phyloP scores from a whole-genome alignment of 2,888 invertebrate genomes.

The Drosophila pullipes region DNA sequence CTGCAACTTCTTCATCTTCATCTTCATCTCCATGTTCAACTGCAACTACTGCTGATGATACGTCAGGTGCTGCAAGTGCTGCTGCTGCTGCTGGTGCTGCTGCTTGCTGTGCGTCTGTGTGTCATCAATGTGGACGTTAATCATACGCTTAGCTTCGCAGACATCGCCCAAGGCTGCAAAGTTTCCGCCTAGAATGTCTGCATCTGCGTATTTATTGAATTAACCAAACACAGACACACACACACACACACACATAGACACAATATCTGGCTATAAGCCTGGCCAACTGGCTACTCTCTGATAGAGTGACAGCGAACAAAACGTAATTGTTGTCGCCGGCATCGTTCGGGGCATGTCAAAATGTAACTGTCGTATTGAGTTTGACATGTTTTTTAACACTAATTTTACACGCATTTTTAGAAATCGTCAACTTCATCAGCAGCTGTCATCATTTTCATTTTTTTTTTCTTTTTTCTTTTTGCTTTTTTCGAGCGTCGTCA shows the following conservation, averaged over 20 bases:
- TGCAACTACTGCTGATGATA: not conserved
- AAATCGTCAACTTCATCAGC: conserved; percentile 82
- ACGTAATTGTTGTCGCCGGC: conserved; percentile 71
- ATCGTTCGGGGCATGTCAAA: conserved; percentile 70
- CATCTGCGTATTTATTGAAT: conserved; percentile 70
- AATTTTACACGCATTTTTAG: conserved; percentile 82
- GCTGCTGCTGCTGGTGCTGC: not conserved
- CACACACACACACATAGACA: conserved; percentile 4
- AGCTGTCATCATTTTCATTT: conserved; percentile 74
- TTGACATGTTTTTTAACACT: conserved; percentile 82
- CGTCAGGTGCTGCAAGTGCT: not conserved
- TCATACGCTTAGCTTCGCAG: conserved; percentile 77
- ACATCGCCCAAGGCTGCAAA: conserved; percentile 62
- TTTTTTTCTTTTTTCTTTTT: not conserved
- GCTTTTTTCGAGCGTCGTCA: conserved; percentile 56
- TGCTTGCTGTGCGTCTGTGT: conserved; percentile 39
- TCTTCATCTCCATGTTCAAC: conserved; percentile 9
- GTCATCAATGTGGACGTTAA: conserved; percentile 80
- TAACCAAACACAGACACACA: conserved; percentile 44
- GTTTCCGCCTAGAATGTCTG: conserved; percentile 67
- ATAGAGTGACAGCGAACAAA: conserved; percentile 58
- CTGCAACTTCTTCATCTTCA: conserved; percentile 40
- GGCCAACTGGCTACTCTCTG: conserved; percentile 4
- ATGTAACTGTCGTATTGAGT: conserved; percentile 78
- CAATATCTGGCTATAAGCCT: conserved; percentile 13